Evolutionary conservation across 2,113 vertebrate species (phyloP), one percentile per base, ranked within the genome.

Genomic region (human): DNA sequence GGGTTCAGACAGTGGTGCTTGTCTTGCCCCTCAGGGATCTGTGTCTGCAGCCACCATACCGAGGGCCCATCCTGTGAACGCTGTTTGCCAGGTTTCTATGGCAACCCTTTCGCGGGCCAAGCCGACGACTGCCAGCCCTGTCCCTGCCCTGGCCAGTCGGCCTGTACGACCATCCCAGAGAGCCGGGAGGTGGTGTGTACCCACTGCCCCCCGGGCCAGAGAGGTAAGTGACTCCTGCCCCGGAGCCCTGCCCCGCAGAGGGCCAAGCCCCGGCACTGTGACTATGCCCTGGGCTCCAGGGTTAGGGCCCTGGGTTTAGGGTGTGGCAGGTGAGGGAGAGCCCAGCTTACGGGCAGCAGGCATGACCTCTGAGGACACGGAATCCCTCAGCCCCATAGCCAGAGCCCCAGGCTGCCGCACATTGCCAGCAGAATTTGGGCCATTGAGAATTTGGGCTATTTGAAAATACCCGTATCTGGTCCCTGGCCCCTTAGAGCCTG

Each of bases 111-210:
- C 89, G 0, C 0, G 8, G 99, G 99, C 97, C 98, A 8, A 0
- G 87, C 95, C 0, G 97, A 98, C 0, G 99, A 99, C 97, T 99
- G 99, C 98, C 98, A 98, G 94, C 99, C 99, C 0, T 99, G 99
- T 92, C 99, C 99, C 0, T 99, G 99, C 97, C 99, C 99, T 0
- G 98, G 92, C 75, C 97, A 1, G 14, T 99, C 98, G 0, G 98
- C 99, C 98, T 99, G 99, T 98, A 98, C 98, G 0, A 73, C 98
- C 94, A 25, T 99, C 89, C 98, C 98, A 0, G 79, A 97, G 96
- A 99, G 93, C 0, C 92, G 98, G 84, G 99, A 99, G 87, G 99
- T 99, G 98, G 98, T 99, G 94, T 99, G 99, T 75, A 99, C 99
- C 93, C 99, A 99, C 96, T 99, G 99, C 95, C 99, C 99, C 0